A percentile compares a stretch with the other conserved stretches of the same genome.
phyloP scores from a whole-genome alignment of 2,888 invertebrate species.

The Ophion ventricosus region DNA sequence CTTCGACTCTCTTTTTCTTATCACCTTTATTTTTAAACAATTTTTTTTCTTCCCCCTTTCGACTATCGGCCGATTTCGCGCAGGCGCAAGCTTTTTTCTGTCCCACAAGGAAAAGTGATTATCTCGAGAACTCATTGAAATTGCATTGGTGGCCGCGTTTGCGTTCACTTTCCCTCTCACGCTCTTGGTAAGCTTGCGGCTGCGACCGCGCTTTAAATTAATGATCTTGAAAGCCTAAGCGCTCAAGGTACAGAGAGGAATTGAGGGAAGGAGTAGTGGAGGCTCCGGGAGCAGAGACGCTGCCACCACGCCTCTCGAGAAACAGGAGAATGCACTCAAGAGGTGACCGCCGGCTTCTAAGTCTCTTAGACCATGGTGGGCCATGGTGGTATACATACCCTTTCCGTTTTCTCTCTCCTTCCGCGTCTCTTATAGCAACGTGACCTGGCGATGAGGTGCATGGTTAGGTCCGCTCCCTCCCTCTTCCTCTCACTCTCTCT shows the following conservation, averaged over 20 bases:
- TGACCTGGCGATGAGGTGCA: conserved; percentile 35
- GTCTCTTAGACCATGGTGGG: conserved; percentile 81
- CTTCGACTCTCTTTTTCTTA: neutral
- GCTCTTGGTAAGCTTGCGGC: conserved; percentile 66
- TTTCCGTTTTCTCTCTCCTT: conserved; percentile 63
- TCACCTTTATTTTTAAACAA: neutral
- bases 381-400: conserved; percentile 69
- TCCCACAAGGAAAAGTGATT: conserved; percentile 49
- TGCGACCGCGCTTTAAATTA: conserved; percentile 80
- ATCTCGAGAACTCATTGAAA: conserved; percentile 64
- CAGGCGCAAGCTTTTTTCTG: conserved; percentile 34
- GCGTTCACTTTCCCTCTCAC: conserved; percentile 26
- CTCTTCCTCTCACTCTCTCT: neutral
- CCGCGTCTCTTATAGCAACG: conserved; percentile 32
- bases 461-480: conserved; percentile 20
- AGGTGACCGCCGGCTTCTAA: conserved; percentile 82
- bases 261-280: conserved; percentile 37
- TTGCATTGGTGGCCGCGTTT: conserved; percentile 60
- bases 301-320: conserved; percentile 68
- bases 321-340: conserved; percentile 83
- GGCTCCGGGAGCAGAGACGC: conserved; percentile 49
- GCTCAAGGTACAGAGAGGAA: conserved; percentile 69
- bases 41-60: conserved; percentile 8
- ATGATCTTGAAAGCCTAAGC: conserved; percentile 82
- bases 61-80: conserved; percentile 20